These are phyloP conservation scores for Aleadryas rufinucha DNA, from an alignment of 2,113 vertebrate species.

Conservation along the genomic window DNA sequence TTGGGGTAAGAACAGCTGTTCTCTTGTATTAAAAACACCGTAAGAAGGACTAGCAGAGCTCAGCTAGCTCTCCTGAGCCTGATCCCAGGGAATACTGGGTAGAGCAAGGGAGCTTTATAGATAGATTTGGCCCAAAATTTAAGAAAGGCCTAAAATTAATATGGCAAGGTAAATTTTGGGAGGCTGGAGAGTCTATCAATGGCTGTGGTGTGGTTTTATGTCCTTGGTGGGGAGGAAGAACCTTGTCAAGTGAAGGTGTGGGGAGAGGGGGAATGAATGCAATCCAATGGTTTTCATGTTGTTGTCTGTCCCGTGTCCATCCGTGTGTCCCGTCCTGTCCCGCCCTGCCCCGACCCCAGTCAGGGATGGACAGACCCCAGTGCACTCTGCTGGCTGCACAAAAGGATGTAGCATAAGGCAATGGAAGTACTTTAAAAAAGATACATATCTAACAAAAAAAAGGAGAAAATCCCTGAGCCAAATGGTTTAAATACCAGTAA, in stretches of 20 bases:
- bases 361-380: background rate
- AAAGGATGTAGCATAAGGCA: background rate
- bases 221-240: background rate
- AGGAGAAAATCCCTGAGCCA: background rate
- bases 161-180: background rate
- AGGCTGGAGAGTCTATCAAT: background rate
- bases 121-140: background rate
- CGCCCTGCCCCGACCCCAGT: background rate
- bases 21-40: background rate
- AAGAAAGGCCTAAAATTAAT: background rate
- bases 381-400: background rate
- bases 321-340: conserved; percentile 56
- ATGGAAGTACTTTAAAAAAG: background rate
- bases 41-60: background rate
- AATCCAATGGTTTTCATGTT: background rate
- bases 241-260: background rate
- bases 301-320: conserved; percentile 48
- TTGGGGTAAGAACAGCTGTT: conserved; percentile 84
- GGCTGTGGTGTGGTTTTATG: background rate
- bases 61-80: background rate
- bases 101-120: background rate
- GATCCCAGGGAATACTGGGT: background rate
- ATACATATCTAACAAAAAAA: rapidly evolving
- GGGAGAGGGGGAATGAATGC: background rate
- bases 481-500: background rate